phyloP scores from a whole-genome alignment of 2,888 invertebrate genomes.

The Toxonevra muliebris region DNA sequence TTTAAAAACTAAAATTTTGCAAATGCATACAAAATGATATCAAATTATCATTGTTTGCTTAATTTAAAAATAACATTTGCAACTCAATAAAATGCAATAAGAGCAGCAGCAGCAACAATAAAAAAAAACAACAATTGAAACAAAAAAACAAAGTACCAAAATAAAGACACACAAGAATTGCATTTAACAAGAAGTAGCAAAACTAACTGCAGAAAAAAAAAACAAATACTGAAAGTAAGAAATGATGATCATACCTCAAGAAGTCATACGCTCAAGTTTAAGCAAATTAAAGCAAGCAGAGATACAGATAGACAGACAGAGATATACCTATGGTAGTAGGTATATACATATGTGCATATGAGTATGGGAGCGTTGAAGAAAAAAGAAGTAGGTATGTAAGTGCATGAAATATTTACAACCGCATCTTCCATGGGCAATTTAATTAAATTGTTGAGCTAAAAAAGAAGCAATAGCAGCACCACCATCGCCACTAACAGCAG shows the following conservation, averaged over 20 bases:
- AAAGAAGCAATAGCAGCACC: conserved; percentile 3
- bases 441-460: conserved; percentile 53
- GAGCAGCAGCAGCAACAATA: too few relatives aligned
- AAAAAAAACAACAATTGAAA: too few relatives aligned
- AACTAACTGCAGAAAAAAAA: conserved; percentile 2
- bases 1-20: too few relatives aligned
- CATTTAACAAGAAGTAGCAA: conserved; percentile 9
- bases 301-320: too few relatives aligned
- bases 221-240: conserved; percentile 4
- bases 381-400: conserved; percentile 19
- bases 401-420: conserved; percentile 43
- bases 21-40: too few relatives aligned
- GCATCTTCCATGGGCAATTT: conserved; percentile 51
- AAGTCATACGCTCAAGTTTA: neutral
- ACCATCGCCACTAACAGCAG: conserved; percentile 3
- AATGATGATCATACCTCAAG: neutral
- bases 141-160: too few relatives aligned
- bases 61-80: too few relatives aligned
- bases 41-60: too few relatives aligned
- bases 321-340: neutral
- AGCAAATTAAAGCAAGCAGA: conserved; percentile 1
- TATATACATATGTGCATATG: neutral
- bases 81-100: too few relatives aligned
- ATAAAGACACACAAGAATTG: conserved; percentile 1
- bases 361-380: neutral